Evolutionary conservation across 1,140 invertebrate genomes (phyloP).

Genomic region (Anastatus disparis): DNA sequence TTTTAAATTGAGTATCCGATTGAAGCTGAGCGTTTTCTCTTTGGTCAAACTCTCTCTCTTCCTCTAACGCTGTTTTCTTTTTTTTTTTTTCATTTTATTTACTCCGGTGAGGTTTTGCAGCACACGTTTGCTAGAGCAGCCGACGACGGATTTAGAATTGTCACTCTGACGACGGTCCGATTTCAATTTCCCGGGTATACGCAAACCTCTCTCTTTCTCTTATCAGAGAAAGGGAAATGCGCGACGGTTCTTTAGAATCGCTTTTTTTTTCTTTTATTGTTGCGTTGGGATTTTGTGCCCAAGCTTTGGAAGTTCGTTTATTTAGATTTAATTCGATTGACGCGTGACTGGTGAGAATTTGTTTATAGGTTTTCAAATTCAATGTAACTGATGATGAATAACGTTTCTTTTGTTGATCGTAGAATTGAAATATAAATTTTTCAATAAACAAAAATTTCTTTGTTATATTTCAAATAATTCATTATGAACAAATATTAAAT

Average conservation of each 20-base stretch:
- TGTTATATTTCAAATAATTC: no score
- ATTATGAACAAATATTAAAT: no score
- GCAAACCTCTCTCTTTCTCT: conserved; percentile 5
- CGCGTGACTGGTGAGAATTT: not conserved
- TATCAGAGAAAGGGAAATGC: not conserved
- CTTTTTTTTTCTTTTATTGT: not conserved
- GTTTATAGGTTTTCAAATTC: no score
- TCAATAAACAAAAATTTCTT: no score
- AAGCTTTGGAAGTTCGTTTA: not conserved
- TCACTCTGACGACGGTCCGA: conserved; percentile 33
- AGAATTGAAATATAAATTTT: no score
- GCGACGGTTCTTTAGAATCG: conserved; percentile 20
- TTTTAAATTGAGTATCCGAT: conserved; percentile 28
- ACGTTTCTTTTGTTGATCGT: no score
- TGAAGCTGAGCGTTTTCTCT: conserved; percentile 18
- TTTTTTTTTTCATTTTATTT: conserved; percentile 23
- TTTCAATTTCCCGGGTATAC: conserved; percentile 31
- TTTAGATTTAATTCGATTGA: conserved; percentile 15
- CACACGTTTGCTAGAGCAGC: not conserved
- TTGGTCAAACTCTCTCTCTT: not conserved
- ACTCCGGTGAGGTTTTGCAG: not conserved
- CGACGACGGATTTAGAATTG: conserved; percentile 32
- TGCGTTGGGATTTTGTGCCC: not conserved
- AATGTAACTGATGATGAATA: no score
- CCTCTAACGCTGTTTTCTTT: not conserved